Evolutionary conservation across 2,888 invertebrate genomes (phyloP), one percentile per base, ranked within the genome.

Genomic region (Syrphus vitripennis): DNA sequence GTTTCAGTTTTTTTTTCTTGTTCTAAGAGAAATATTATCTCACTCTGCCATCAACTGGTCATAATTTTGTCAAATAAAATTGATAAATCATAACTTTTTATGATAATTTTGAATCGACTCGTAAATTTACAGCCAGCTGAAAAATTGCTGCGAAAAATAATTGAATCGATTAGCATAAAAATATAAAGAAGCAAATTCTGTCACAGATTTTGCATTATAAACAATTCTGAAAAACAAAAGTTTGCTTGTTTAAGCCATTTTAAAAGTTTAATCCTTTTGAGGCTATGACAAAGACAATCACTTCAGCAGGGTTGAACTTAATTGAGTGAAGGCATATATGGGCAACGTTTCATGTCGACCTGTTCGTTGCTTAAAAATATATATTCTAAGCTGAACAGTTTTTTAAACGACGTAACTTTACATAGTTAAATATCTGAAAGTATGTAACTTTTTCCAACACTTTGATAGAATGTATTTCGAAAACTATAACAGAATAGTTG

Each of bases 51-150:
- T 77, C 77, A 82, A 74, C 86, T 86, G 86, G 82, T 82, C 86
- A 86, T 86, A 86, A 86, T 86, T 86, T 69, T 86, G 72, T 82
- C 86, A 82, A 86, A 86, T 86, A 86, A 82, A 86, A 86, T 86
- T 86, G 86, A 86, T 86, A 86, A 86, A 86, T 86, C 86, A 86
- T 86, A 86, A 86, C 69, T 82, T 86, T 86, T 86, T 86, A 86
- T 82, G 82, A 82, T 82, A 82, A 86, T 86, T 74, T 21, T 61
- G 42, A 70, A 63, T 37, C 40, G 55, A 48, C 26, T 67, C 59
- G 57, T 70, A 50, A 79, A 65, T 53, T 14, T 45, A 69, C 69
- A 50, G 67, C 16, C 40, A 42, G 12, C 50, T 3, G 59, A 34
- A 40, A 55, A 57, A 48, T 16, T 34, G 57, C 69, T 42, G 19